Evolutionary conservation across 2,113 vertebrate genomes (phyloP).

Genomic region (Podarcis muralis): DNA sequence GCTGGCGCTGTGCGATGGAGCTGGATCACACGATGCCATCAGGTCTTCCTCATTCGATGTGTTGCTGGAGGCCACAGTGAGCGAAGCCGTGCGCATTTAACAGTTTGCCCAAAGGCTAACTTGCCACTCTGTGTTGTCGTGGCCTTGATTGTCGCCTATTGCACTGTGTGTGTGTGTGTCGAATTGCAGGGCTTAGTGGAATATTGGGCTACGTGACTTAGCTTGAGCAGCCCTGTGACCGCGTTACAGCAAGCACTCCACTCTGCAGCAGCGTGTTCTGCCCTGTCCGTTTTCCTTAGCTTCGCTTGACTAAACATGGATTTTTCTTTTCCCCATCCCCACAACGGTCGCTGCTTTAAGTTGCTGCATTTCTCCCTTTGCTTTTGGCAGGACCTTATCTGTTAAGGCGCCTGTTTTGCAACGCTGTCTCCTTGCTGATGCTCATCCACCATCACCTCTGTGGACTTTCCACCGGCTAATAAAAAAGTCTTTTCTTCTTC

Average conservation of each 20-base stretch:
- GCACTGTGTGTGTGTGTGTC: not conserved
- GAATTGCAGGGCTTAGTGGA: not conserved
- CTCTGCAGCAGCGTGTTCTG: not conserved
- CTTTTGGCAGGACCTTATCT: not conserved
- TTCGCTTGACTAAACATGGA: not conserved
- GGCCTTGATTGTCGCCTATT: not conserved
- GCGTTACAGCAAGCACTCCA: not conserved
- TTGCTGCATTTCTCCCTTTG: not conserved
- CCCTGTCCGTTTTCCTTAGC: not conserved
- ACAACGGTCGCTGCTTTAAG: not conserved
- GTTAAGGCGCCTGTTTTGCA: not conserved
- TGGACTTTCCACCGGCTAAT: not conserved
- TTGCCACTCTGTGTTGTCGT: constrained; percentile 15
- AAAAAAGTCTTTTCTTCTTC: not conserved
- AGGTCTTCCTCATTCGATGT: not conserved
- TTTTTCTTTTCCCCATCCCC: not conserved
- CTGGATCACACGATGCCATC: not conserved
- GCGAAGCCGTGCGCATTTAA: not conserved
- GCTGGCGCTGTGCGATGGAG: not conserved
- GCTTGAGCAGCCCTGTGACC: not conserved
- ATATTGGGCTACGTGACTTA: not conserved
- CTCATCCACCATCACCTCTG: not conserved
- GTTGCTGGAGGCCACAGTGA: not conserved
- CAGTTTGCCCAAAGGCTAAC: not conserved
- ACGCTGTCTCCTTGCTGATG: not conserved